Evolutionary conservation across 1,140 invertebrate species (phyloP), one percentile per base, ranked within the genome.

Genomic region (Hycleus cichorii): DNA sequence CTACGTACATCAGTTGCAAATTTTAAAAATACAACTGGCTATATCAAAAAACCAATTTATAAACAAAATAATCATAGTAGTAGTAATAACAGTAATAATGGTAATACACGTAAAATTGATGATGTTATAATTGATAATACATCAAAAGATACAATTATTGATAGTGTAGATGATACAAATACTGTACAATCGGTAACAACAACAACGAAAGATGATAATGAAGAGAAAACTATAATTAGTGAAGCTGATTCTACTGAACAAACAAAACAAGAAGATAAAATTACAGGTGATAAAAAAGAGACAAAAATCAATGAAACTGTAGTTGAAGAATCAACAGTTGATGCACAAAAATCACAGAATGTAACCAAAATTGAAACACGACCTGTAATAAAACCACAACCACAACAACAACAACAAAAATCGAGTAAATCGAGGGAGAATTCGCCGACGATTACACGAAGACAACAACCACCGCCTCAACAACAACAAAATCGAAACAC

Each of bases 1-100:
- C 74, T 97, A 47, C 80, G 95, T 32, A 91, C 87, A 67, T 87
- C 90, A 8, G 93, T 96, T 1, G 85, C 85, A 46, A 86, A 87
- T 64, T 97, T 95, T 71, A 89, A 88, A 59, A 95, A 94, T 73
- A 89, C 93, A 67, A 93, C 90, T 25, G 91, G 92, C 0, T 95
- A 95, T 70, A 81, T 78, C n/a, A 74, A 74, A 47, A 64, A 67
- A 49, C 67, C 65, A 24, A 52, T 66, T 0, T 72, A 68, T 57
- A 69, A 62, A 56, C 53, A 64, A 45, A 58, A 59, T 27, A 60
- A 52, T 27, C 26, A 52, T 32, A 4, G 38, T 26, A 7, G 32
- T 18, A 26, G n/a, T 18, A 12, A 18, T 18, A 18, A 18, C 18
- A 18, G 2, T 18, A 18, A 18, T 18, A 18, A 18, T 18, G 18